These are phyloP conservation scores for Nyleta sp. DNA, from an alignment of 2,888 invertebrate genomes.

Conservation along the genomic window DNA sequence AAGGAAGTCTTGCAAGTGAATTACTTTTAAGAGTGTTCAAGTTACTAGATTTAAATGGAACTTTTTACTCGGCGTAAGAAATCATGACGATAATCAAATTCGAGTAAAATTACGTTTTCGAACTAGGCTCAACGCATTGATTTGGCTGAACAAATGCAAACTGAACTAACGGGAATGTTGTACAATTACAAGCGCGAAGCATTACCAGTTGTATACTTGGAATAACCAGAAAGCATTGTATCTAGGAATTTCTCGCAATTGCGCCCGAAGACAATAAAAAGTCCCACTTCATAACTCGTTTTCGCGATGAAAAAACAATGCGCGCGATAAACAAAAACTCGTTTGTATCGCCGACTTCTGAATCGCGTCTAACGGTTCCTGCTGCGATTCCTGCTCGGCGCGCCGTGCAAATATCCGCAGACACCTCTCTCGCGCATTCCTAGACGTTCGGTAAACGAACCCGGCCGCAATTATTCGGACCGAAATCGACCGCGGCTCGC, in stretches of 20 bases:
- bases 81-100: no score
- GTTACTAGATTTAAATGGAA: no score
- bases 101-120: no score
- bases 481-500: conserved; percentile 9
- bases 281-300: conserved; percentile 3
- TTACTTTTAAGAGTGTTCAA: no score
- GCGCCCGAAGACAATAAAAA: neutral
- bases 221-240: no score
- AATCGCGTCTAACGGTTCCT: conserved; percentile 43
- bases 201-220: no score
- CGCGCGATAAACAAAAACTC: conserved; percentile 33
- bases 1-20: no score
- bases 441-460: conserved; percentile 29
- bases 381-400: neutral
- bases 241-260: neutral
- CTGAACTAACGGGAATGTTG: no score
- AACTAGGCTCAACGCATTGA: no score
- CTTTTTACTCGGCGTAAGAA: no score
- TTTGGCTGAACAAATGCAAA: no score
- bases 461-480: conserved; percentile 2
- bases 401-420: conserved; percentile 11
- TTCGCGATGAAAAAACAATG: conserved; percentile 27
- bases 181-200: no score
- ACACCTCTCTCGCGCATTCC: conserved; percentile 31
- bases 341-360: conserved; percentile 30